phyloP scores from a whole-genome alignment of 2,797 vertebrate species.

The Ispidina lecontei region DNA sequence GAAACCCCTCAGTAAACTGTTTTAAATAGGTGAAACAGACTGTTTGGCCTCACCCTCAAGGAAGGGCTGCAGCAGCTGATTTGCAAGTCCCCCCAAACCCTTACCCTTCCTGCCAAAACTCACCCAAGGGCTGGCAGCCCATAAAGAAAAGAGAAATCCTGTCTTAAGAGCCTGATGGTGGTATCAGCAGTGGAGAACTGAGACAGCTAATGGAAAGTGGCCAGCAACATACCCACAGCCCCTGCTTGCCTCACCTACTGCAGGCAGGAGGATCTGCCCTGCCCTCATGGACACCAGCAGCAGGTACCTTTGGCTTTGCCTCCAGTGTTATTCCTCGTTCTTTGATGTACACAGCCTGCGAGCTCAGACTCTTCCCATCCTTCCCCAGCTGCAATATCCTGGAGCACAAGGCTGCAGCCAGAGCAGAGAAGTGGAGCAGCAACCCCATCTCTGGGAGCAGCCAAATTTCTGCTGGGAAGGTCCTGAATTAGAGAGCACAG shows the following conservation, averaged over 20 bases:
- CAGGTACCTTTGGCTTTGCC: neutral
- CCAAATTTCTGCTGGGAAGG: neutral
- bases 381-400: neutral
- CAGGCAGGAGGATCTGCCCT: neutral
- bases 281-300: neutral
- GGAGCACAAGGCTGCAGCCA: neutral
- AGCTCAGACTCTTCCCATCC: neutral
- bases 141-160: neutral
- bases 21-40: neutral
- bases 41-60: neutral
- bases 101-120: neutral
- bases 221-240: neutral
- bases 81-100: neutral
- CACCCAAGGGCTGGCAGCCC: neutral
- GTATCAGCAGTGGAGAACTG: neutral
- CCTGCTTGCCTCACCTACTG: neutral
- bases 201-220: neutral
- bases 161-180: neutral
- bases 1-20: neutral
- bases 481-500: neutral
- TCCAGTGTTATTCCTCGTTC: neutral
- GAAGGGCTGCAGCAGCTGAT: neutral
- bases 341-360: neutral
- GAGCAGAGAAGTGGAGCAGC: neutral
- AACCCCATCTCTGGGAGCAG: neutral